phyloP scores from a whole-genome alignment of 2,113 vertebrate genomes.

The Tinamus guttatus region DNA sequence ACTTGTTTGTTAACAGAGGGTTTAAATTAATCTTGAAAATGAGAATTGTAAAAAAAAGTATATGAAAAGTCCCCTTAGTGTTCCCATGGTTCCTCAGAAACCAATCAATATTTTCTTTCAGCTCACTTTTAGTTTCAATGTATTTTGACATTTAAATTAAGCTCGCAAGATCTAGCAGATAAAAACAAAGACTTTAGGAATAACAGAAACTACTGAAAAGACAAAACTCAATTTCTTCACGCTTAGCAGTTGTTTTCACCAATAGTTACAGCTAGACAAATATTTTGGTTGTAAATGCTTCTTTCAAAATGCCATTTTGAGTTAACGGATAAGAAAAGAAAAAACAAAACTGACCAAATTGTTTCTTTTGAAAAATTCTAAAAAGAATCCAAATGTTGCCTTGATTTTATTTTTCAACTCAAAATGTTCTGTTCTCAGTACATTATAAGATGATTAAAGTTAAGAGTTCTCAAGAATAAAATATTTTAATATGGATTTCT shows the following conservation, averaged over 20 bases:
- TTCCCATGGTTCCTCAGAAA: neutral
- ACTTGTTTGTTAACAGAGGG: neutral
- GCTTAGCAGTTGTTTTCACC: neutral
- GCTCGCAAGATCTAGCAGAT: neutral
- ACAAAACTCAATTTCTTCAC: constrained; percentile 26
- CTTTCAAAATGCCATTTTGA: constrained; percentile 20
- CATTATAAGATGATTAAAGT: constrained; percentile 52
- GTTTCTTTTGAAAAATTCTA: constrained; percentile 29
- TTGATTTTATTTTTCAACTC: constrained; percentile 42
- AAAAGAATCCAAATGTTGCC: constrained; percentile 18
- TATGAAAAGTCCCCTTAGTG: neutral
- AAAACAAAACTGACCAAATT: constrained; percentile 23
- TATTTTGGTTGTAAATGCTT: constrained; percentile 46
- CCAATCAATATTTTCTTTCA: neutral
- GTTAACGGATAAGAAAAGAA: constrained; percentile 27
- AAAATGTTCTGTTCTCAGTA: neutral
- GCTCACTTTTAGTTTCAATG: neutral
- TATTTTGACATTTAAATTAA: constrained; percentile 25
- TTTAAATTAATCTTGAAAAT: neutral
- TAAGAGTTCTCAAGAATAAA: constrained; percentile 50
- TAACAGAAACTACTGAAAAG: constrained; percentile 35
- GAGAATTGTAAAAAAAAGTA: neutral
- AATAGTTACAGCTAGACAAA: constrained; percentile 38
- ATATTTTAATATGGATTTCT: constrained; percentile 31
- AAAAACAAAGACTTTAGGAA: neutral